Evolutionary conservation across 2,113 vertebrate genomes (phyloP).

Genomic region (Verasper variegatus): DNA sequence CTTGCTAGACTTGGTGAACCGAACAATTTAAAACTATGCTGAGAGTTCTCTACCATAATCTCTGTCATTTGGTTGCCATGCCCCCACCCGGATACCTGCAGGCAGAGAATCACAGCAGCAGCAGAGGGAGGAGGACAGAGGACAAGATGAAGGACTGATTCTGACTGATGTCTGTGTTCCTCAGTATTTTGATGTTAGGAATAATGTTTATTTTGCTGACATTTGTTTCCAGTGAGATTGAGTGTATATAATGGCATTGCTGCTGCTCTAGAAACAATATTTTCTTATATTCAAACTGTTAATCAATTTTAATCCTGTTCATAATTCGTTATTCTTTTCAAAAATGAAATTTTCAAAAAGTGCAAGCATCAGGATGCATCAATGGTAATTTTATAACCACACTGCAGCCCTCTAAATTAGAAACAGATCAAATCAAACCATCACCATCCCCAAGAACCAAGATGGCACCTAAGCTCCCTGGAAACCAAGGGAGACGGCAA

Average conservation of each 20-base stretch:
- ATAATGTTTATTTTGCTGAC: constrained; percentile 1
- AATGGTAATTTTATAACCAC: not conserved
- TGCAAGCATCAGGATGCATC: not conserved
- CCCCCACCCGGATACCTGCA: not conserved
- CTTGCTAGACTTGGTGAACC: not conserved
- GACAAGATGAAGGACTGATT: not conserved
- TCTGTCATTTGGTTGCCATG: no score
- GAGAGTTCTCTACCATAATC: not conserved
- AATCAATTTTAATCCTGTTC: not conserved
- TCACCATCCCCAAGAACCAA: not conserved
- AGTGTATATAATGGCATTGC: not conserved
- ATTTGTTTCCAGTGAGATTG: not conserved
- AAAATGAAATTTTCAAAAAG: not conserved
- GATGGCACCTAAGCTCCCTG: not conserved
- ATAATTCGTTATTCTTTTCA: not conserved
- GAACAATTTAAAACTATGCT: not conserved
- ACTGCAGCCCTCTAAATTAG: not conserved
- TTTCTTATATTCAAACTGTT: not conserved
- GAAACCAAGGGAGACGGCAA: not conserved
- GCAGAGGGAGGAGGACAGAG: not conserved
- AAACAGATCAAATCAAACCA: not conserved
- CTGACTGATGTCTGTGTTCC: not conserved
- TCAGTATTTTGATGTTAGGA: not conserved
- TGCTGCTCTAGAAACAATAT: not conserved
- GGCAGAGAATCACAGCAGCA: not conserved